These are phyloP conservation scores for Centropristis striata DNA, from an alignment of 2,113 vertebrate genomes.

Conservation along the genomic window DNA sequence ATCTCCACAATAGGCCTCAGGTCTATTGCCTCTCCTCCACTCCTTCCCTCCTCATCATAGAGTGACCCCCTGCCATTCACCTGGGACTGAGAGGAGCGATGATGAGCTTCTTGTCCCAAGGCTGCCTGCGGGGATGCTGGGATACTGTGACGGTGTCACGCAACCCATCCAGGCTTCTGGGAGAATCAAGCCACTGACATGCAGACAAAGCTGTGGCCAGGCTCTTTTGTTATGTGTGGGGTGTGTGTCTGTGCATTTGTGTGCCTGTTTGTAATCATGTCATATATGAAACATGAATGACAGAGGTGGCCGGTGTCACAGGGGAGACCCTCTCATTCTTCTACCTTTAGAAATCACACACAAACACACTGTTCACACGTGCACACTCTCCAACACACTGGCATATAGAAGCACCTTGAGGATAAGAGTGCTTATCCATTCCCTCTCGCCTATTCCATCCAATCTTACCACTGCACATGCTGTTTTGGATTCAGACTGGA, in stretches of 20 bases:
- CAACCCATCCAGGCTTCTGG: slow-evolving; percentile 61
- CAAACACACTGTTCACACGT: slow-evolving; percentile 32
- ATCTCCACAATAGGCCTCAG: slow-evolving; percentile 62
- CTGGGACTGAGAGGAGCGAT: slow-evolving; percentile 62
- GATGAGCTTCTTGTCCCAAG: slow-evolving; percentile 73
- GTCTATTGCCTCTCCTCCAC: slow-evolving; percentile 54
- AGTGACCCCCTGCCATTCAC: slow-evolving; percentile 65
- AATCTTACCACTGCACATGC: slow-evolving; percentile 60
- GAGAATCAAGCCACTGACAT: slow-evolving; percentile 62
- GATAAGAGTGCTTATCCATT: slow-evolving; percentile 55
- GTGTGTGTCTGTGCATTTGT: slow-evolving; percentile 42
- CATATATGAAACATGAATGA: slow-evolving; percentile 75
- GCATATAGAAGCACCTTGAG: slow-evolving; percentile 47
- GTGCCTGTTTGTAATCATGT: slow-evolving; percentile 64
- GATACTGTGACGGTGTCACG: slow-evolving; percentile 74
- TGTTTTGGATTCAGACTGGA: slow-evolving; percentile 48
- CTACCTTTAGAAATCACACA: slow-evolving; percentile 57
- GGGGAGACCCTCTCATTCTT: slow-evolving; percentile 66
- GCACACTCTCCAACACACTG: slow-evolving; percentile 39
- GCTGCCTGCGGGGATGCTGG: slow-evolving; percentile 63
- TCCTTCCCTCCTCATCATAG: slow-evolving; percentile 47
- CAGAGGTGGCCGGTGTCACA: slow-evolving; percentile 65
- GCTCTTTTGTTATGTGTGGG: slow-evolving; percentile 52
- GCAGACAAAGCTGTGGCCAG: slow-evolving; percentile 60
- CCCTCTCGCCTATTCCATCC: slow-evolving; percentile 47